Evolutionary conservation across 1,140 invertebrate species (phyloP), one percentile per base, ranked within the genome.

Genomic region (Drosophila hydei): DNA sequence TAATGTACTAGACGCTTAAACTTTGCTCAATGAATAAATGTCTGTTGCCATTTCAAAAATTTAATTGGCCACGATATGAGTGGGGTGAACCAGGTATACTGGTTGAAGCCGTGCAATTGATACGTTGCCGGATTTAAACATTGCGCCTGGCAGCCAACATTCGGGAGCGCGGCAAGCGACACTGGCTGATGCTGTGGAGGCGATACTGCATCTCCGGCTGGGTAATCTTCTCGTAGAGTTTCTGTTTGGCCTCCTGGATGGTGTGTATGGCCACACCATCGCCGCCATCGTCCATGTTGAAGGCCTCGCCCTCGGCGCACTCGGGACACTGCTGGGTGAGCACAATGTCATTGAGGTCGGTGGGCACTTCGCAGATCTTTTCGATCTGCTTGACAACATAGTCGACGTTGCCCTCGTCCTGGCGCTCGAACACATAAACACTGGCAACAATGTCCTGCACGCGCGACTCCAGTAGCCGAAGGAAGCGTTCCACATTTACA

Each of bases 181-280:
- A 90, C 61, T 90, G 83, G 40, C 79, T 85, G 51, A 90, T 79
- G 61, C 77, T 90, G 52, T 90, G 88, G 4, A 90, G 72, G 14
- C 88, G 85, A 54, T 90, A 90, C 55, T 90, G 88, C 89, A 90
- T 89, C 50, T 90, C 88, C 18, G 89, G 88, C 50, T 90, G 83
- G 0, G 74, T 84, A 16, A 90, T 74, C 75, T 90, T 90, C 50
- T 90, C 88, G 63, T 81, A 88, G 0, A 90, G 75, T 56, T 84
- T 88, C 77, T 75, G 75, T 25, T 84, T 90, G 30, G 76, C 77
- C 40, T 90, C 76, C 16, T 55, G 38, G 19, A 88, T 54, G 1
- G 81, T 74, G 61, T 88, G 89, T 5, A 90, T 73, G 48, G 65
- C 61, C 0, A 85, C 79, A 0, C 84, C 83, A 9, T 85, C 85